phyloP scores from a whole-genome alignment of 2,113 vertebrate species.

The Bujurquina vittata region DNA sequence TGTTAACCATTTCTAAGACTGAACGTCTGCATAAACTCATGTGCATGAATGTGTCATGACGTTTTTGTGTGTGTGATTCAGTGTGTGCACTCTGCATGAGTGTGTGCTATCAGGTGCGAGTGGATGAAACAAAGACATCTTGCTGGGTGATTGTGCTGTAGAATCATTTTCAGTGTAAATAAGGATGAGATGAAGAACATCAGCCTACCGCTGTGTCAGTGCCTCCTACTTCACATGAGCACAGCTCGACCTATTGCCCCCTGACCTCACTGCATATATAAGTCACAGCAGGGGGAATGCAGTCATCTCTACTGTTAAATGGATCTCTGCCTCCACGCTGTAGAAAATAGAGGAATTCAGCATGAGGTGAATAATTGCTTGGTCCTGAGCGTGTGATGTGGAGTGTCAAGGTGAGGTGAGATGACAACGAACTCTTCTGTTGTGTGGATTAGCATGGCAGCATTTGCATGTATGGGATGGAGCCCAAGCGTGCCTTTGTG shows the following conservation, averaged over 20 bases:
- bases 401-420: slow-evolving; percentile 49
- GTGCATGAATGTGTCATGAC: slow-evolving; percentile 5
- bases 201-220: slow-evolving; percentile 45
- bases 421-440: neutral
- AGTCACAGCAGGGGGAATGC: slow-evolving; percentile 26
- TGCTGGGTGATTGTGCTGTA: slow-evolving; percentile 31
- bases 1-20: slow-evolving; percentile 16
- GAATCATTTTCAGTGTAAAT: slow-evolving; percentile 63
- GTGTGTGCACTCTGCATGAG: slow-evolving; percentile 8
- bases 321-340: neutral
- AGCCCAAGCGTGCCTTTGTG: neutral
- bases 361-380: slow-evolving; percentile 45
- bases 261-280: slow-evolving; percentile 33
- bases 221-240: slow-evolving; percentile 19
- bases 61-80: neutral
- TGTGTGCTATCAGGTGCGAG: slow-evolving; percentile 22
- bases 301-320: slow-evolving; percentile 29
- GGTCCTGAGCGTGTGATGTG: neutral
- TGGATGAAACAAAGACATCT: slow-evolving; percentile 42
- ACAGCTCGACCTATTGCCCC: slow-evolving; percentile 31
- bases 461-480: slow-evolving; percentile 7
- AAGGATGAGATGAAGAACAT: slow-evolving; percentile 66
- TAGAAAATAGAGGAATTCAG: slow-evolving; percentile 35
- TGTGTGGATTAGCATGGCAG: neutral
- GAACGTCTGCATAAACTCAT: slow-evolving; percentile 32